Evolutionary conservation across 2,113 vertebrate genomes (phyloP).

Genomic region (Pitta sordida): DNA sequence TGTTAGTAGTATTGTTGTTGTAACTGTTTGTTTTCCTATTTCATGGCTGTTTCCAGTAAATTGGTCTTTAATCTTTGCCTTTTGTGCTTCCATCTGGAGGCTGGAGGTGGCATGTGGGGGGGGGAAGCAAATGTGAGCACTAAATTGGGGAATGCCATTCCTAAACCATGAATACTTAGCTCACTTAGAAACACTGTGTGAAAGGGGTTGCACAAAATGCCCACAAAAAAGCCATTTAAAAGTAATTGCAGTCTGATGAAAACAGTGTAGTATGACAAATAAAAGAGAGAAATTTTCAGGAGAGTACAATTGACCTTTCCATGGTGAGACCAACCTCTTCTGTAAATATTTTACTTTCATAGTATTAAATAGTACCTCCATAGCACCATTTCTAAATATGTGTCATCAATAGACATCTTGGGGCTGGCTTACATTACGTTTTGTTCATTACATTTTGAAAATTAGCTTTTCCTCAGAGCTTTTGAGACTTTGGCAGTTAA

Average conservation of each 20-base stretch:
- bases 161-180: neutral
- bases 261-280: neutral
- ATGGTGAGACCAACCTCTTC: neutral
- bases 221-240: neutral
- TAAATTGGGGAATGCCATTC: neutral
- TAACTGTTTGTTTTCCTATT: neutral
- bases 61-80: neutral
- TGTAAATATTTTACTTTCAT: neutral
- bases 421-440: neutral
- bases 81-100: neutral
- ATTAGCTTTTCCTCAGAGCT: neutral
- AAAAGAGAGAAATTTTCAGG: neutral
- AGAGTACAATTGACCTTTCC: neutral
- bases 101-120: neutral
- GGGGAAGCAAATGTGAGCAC: neutral
- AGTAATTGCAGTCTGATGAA: neutral
- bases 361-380: neutral
- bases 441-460: neutral
- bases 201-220: neutral
- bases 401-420: neutral
- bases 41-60: neutral
- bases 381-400: neutral
- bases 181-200: neutral
- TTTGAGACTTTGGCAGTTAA: constrained; percentile 13
- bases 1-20: neutral